These are phyloP conservation scores for Noturus placidus DNA, from an alignment of 2,113 vertebrate genomes.

Conservation along the genomic window DNA sequence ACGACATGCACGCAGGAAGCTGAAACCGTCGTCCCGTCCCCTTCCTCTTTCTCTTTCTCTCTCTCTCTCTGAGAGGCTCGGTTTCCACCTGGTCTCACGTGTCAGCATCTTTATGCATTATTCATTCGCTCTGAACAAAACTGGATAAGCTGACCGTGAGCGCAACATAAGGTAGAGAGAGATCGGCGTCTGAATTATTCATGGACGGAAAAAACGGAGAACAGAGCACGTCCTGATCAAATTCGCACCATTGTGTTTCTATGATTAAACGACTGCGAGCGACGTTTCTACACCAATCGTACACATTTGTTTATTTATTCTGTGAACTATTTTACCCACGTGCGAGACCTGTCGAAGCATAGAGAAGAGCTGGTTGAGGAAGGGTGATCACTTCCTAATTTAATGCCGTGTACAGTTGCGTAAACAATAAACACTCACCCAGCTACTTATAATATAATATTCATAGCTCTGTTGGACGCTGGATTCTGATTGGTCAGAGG, in stretches of 20 bases:
- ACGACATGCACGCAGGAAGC: background rate
- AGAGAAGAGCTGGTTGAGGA: background rate
- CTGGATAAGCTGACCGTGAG: conserved; percentile 61
- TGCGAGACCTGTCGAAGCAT: background rate
- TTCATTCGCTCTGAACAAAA: conserved; percentile 69
- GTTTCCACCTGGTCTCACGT: conserved; percentile 69
- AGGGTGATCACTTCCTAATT: background rate
- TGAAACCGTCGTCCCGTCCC: background rate
- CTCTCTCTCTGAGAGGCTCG: conserved; percentile 55
- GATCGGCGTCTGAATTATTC: conserved; percentile 71
- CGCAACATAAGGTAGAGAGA: conserved; percentile 67
- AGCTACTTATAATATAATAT: background rate
- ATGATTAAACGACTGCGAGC: background rate
- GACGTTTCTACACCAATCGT: background rate
- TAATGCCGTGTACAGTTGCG: no score
- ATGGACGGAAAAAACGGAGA: conserved; percentile 62
- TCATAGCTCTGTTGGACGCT: background rate
- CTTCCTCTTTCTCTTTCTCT: no score
- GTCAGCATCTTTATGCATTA: conserved; percentile 73
- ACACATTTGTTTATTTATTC: background rate
- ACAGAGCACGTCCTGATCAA: conserved; percentile 5
- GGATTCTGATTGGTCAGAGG: background rate
- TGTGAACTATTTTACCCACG: background rate
- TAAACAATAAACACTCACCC: no score
- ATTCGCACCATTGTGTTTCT: background rate